Evolutionary conservation across 2,888 invertebrate species (phyloP).

Genomic region (Acanthococcus lagerstroemiae): DNA sequence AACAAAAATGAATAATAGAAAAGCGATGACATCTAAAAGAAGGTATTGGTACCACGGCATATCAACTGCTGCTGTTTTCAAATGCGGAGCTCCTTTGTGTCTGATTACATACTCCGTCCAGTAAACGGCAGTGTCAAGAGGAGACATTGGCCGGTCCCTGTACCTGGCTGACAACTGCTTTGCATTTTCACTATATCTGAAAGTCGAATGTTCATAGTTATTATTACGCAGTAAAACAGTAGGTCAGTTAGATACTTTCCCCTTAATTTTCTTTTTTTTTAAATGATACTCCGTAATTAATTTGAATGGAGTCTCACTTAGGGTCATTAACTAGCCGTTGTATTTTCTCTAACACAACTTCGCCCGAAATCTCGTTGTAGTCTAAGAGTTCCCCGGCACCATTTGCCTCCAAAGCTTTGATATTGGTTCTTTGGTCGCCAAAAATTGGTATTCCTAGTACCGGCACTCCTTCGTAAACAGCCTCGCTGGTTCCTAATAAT

Average conservation of each 20-base stretch:
- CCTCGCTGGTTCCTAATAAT: slow-evolving; percentile 45
- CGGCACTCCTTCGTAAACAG: slow-evolving; percentile 43
- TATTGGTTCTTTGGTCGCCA: slow-evolving; percentile 35
- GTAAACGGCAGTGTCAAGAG: slow-evolving; percentile 52
- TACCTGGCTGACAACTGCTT: slow-evolving; percentile 33
- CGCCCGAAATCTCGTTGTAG: slow-evolving; percentile 46
- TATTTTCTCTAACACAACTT: slow-evolving; percentile 48
- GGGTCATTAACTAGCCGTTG: slow-evolving; percentile 45
- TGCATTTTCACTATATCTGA: slow-evolving; percentile 34
- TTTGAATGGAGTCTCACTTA: no score
- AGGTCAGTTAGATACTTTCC: no score
- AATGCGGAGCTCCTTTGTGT: slow-evolving; percentile 51
- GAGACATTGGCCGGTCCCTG: slow-evolving; percentile 48
- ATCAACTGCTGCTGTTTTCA: no score
- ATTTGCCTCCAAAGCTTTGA: slow-evolving; percentile 29
- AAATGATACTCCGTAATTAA: no score
- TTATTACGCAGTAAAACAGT: no score
- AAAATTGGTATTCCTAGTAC: slow-evolving; percentile 38
- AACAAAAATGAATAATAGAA: no score
- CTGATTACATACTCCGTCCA: slow-evolving; percentile 61
- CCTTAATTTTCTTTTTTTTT: no score
- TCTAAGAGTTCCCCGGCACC: slow-evolving; percentile 34
- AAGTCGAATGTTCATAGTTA: no score
- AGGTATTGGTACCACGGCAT: no score
- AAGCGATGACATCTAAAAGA: no score